Evolutionary conservation across 1,140 invertebrate genomes (phyloP).

Genomic region (Drosophila orena): DNA sequence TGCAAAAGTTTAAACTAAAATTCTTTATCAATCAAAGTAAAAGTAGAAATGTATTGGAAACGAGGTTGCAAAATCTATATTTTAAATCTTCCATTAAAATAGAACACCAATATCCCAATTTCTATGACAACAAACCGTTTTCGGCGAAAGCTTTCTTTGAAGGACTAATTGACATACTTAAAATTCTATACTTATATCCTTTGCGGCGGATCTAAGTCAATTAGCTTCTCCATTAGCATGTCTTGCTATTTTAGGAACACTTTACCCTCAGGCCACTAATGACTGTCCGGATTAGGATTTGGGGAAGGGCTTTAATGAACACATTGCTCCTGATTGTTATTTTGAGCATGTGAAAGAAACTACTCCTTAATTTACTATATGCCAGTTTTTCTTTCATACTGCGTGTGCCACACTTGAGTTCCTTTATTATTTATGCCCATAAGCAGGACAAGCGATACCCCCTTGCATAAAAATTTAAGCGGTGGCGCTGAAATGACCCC

Average conservation of each 20-base stretch:
- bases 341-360: background rate
- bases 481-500: slow-evolving; percentile 20
- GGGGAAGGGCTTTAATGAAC: background rate
- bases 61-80: background rate
- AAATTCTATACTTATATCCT: slow-evolving; percentile 14
- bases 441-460: slow-evolving; percentile 33
- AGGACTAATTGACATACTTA: slow-evolving; percentile 19
- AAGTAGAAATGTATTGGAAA: too few species aligned
- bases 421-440: slow-evolving; percentile 43
- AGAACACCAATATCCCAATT: background rate
- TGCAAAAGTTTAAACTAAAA: too few species aligned
- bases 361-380: too few species aligned
- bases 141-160: background rate
- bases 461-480: slow-evolving; percentile 29
- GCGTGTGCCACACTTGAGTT: slow-evolving; percentile 33
- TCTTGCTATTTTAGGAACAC: slow-evolving; percentile 24
- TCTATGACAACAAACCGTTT: background rate
- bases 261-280: background rate
- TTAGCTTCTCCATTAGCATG: slow-evolving; percentile 9
- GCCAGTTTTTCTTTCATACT: background rate
- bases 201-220: slow-evolving; percentile 12
- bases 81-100: background rate
- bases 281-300: background rate
- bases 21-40: too few species aligned
- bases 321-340: background rate